Percentiles rank a stretch among this genome's conserved stretches.
Conservation (phyloP, 2,113 vertebrate species). For the Sturnus vulgaris region DNA sequence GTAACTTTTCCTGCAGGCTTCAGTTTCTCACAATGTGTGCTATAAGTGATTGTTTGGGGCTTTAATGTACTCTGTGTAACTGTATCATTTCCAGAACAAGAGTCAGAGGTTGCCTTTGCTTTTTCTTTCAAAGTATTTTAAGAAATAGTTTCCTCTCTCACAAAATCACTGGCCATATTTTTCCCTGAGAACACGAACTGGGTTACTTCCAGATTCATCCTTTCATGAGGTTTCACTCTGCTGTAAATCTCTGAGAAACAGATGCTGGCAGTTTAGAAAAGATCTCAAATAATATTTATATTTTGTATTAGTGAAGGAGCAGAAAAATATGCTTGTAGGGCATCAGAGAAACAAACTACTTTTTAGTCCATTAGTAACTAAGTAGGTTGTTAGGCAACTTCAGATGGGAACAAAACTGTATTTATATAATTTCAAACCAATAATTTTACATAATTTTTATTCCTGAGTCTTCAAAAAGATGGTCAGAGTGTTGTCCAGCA, state of each 20-base stretch:
- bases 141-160: neutral
- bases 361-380: neutral
- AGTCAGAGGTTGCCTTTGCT: constrained; percentile 26
- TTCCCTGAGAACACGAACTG: neutral
- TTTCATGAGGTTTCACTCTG: neutral
- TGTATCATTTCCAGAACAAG: neutral
- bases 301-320: neutral
- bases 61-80: constrained; percentile 9
- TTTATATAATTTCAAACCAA: neutral
- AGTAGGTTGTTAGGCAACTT: neutral
- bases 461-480: neutral
- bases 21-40: neutral
- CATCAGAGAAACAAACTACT: neutral
- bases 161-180: neutral
- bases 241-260: neutral
- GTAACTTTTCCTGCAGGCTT: neutral
- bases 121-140: neutral
- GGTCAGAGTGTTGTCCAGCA: neutral
- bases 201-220: neutral
- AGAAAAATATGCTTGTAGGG: neutral
- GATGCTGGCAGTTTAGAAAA: neutral
- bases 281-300: neutral
- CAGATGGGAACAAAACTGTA: neutral
- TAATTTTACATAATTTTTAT: neutral
- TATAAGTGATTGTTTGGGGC: neutral